Percentiles rank a stretch among this genome's conserved stretches.
Conservation (phyloP, 1,140 invertebrate species). For the fruit fly (Drosophila melanogaster) region Release_6_plus_ISO1_MT NT_037436.4:8033501-8034000, state of each 20-base stretch:
- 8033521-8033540: not conserved
- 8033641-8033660: constrained; percentile 31
- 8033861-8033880: constrained; percentile 35
- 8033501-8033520: not conserved
- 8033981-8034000: constrained; percentile 33
- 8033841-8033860: constrained; percentile 21
- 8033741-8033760: constrained; percentile 43
- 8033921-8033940: constrained; percentile 65
- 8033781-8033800: constrained; percentile 25
- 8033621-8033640: constrained; percentile 7
- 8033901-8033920: constrained; percentile 12
- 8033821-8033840: constrained; percentile 43
- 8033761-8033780: constrained; percentile 16
- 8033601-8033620: not conserved
- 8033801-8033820: constrained; percentile 23
- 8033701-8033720: constrained; percentile 40
- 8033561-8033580: constrained; percentile 29
- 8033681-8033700: constrained; percentile 11
- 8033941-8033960: constrained; percentile 60
- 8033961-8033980: constrained; percentile 49
- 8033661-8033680: constrained; percentile 27
- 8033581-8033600: constrained; percentile 8
- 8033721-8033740: constrained; percentile 40
- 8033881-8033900: constrained; percentile 39
- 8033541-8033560: constrained; percentile 1